A percentile compares a stretch with the other conserved stretches of the same genome.
These are phyloP conservation scores for Falcaria lacertinaria DNA, from an alignment of 2,888 invertebrate genomes.

Conservation along the genomic window DNA sequence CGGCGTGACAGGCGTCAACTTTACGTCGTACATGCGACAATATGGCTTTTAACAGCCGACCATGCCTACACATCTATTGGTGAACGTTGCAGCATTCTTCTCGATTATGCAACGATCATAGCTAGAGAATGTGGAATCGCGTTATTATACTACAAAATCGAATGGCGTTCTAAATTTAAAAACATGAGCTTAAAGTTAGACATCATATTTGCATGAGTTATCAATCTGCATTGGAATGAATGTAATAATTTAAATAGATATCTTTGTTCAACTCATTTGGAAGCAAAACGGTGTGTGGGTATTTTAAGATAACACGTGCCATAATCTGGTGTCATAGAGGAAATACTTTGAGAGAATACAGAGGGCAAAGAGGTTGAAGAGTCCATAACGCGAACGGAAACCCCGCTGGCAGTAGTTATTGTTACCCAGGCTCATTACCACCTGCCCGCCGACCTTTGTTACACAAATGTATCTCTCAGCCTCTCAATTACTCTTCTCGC, in stretches of 20 bases:
- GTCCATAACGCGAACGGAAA: constrained; percentile 44
- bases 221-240: constrained; percentile 1
- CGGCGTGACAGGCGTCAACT: constrained; percentile 29
- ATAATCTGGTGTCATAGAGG: constrained; percentile 43
- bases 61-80: constrained; percentile 25
- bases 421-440: constrained; percentile 25
- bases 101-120: constrained; percentile 2
- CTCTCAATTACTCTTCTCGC: constrained; percentile 14
- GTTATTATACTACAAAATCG: neutral
- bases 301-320: constrained; percentile 41
- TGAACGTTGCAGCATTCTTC: constrained; percentile 12
- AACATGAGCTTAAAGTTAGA: neutral
- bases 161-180: neutral
- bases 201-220: neutral
- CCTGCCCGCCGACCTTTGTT: constrained; percentile 24
- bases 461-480: constrained; percentile 1
- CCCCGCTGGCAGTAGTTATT: constrained; percentile 43
- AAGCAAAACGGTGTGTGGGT: constrained; percentile 26
- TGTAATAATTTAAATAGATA: neutral
- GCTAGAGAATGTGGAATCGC: neutral
- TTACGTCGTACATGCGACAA: constrained; percentile 28
- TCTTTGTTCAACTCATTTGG: neutral
- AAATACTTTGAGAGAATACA: constrained; percentile 43
- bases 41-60: constrained; percentile 30
- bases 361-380: constrained; percentile 53